Evolutionary conservation across 2,888 invertebrate genomes (phyloP), one percentile per base, ranked within the genome.

Genomic region (Stegophylla sp.): DNA sequence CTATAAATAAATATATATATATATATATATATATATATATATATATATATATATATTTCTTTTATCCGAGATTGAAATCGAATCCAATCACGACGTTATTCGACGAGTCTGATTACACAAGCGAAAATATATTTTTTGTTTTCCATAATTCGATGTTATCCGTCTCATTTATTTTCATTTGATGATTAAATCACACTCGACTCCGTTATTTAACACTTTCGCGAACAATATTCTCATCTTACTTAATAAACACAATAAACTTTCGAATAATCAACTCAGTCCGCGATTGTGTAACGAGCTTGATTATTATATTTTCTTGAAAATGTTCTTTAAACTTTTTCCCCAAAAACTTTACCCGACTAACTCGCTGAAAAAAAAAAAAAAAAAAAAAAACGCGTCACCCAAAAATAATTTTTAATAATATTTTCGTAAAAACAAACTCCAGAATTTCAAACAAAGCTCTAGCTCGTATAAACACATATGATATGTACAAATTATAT

Each of bases 71-170:
- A 56, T 56, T 56, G 23, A 23, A 56, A 56, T 56, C 20, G 23
- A 20, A 56, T 56, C 20, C 7, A 56, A 23, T 56, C 20, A 23
- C 23, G 56, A 56, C 56, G 12, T 56, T 56, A 56, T 56, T 7
- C 56, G 56, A 23, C 56, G 23, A 56, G 23, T n/a, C 56, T 56
- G 56, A 56, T 56, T 56, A 20, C 56, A 26, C 45, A 13, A 3
- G 26, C 13, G 34, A 10, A 69, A 69, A 67, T 67, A 67, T 67
- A n/a, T n/a, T n/a, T n/a, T n/a, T 67, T 53, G 69, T 34, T 69
- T 34, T 69, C 51, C 51, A 51, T 34, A 51, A 69, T 20, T 34
- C 51, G 13, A 20, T 13, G 56, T 23, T 9, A 20, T 72, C 56
- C 23, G 15, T 72, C 20, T 72, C 20, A 56, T 56, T 56, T 56